Base-by-base conservation (phyloP, 2,797 vertebrate genomes). In the Champsocephalus gunnari region DNA sequence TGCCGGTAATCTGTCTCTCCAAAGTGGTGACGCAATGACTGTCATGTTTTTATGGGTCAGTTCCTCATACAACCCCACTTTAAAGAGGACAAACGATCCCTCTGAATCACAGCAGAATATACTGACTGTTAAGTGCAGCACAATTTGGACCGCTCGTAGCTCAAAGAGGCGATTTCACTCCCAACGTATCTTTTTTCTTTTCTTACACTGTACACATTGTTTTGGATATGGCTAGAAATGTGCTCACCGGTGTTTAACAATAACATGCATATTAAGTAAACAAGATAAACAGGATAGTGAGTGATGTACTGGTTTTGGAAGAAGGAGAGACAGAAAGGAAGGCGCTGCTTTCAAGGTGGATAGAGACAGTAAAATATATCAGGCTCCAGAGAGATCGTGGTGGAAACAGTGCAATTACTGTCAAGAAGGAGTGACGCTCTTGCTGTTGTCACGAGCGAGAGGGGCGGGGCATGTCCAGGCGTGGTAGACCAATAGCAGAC, bases 401-500 rank as follows among this genome's bases (percentile, higher is more conserved):
- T 2, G 55, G 59, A 56, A 38, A 78, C 81, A 63, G 82, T 80
- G 89, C 66, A 84, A 64, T 87, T 81, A 92, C 83, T 89, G 90
- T 95, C 93, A 95, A 85, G 92, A 94, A 50, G 85, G 67, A 45
- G 89, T 60, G 65, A 73, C 64, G 64, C 76, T 91, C 83, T 92
- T 95, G 87, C 81, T 83, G 84, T 86, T 83, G 78, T 83, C 80
- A 8, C 57, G 77, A 28, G 89, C 44, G 34, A 70, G 77, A 65
- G 93, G 92, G 53, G 81, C 57, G 45, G 94, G 93, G 75, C 92
- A 91, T 19, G 93, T 96, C 98, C 98, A 99, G 66, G 95, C 96
- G 49, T 91, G 94, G 84, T 93, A 94, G 64, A 96, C 87, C 79
- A 99, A 89, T 61, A 95, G 79, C 34, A 97, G 70, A 1, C 95